Conservation (phyloP, 2,888 invertebrate genomes). For the Amphipoea lucens region DNA sequence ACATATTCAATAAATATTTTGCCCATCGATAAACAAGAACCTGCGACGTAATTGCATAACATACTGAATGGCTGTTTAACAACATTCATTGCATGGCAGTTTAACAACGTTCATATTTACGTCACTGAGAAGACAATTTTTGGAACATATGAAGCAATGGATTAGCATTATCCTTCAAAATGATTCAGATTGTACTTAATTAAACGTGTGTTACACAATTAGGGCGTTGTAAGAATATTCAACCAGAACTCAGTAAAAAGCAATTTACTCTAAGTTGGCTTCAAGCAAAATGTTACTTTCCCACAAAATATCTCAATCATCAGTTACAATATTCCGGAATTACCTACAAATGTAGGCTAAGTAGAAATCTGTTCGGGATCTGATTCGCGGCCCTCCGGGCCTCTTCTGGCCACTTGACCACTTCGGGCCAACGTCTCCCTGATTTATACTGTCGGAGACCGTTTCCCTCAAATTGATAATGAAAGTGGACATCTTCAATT, state of each 20-base stretch:
- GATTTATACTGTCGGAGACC: background rate
- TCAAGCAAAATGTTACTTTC: background rate
- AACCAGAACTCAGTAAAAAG: background rate
- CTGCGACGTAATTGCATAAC: background rate
- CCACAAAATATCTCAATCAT: background rate
- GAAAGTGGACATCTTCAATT: conserved; percentile 34
- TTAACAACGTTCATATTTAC: background rate
- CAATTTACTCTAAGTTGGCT: background rate
- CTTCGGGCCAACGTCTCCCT: background rate
- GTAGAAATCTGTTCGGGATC: conserved; percentile 12
- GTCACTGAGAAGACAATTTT: background rate
- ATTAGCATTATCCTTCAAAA: background rate
- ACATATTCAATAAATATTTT: background rate
- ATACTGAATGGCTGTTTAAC: background rate
- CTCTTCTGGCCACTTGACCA: background rate
- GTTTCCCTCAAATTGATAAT: conserved; percentile 27
- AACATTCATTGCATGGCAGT: background rate
- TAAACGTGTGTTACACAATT: background rate
- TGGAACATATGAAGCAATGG: background rate
- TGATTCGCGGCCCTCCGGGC: background rate
- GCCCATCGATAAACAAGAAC: background rate
- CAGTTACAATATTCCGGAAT: background rate
- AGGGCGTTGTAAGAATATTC: background rate
- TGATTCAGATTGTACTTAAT: too few species aligned
- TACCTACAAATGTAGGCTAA: background rate